Conservation (phyloP, 2,797 vertebrate genomes). For the Chromis chromis region DNA sequence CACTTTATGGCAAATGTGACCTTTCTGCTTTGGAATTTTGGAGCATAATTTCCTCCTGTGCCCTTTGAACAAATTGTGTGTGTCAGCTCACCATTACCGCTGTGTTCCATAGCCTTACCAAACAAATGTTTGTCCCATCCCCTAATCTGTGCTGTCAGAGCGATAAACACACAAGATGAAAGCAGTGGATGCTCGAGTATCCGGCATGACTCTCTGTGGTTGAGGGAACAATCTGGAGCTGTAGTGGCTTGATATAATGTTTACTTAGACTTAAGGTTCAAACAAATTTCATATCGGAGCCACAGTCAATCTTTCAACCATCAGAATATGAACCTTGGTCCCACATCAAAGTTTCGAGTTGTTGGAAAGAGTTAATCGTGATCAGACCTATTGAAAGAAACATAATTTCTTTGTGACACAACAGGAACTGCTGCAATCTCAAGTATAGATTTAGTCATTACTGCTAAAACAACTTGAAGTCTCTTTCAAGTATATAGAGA, state of each 20-base stretch:
- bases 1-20: slow-evolving; percentile 47
- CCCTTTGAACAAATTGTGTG: slow-evolving; percentile 48
- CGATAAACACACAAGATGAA: slow-evolving; percentile 58
- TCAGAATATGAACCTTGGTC: slow-evolving; percentile 13
- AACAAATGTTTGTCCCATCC: slow-evolving; percentile 55
- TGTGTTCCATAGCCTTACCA: slow-evolving; percentile 28
- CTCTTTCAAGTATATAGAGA: not conserved
- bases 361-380: slow-evolving; percentile 40
- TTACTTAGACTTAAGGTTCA: slow-evolving; percentile 44
- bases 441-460: slow-evolving; percentile 27
- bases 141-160: slow-evolving; percentile 62
- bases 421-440: slow-evolving; percentile 23
- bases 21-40: slow-evolving; percentile 53
- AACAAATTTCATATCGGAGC: slow-evolving; percentile 33
- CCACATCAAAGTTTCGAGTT: slow-evolving; percentile 35
- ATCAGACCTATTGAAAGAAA: slow-evolving; percentile 14
- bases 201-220: slow-evolving; percentile 30
- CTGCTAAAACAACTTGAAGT: slow-evolving; percentile 25
- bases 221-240: slow-evolving; percentile 23
- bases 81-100: slow-evolving; percentile 49
- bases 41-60: slow-evolving; percentile 39
- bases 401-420: slow-evolving; percentile 9
- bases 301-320: slow-evolving; percentile 30
- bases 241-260: slow-evolving; percentile 37
- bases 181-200: slow-evolving; percentile 26